Conservation (phyloP, 2,888 invertebrate genomes). For the Buathra laborator region DNA sequence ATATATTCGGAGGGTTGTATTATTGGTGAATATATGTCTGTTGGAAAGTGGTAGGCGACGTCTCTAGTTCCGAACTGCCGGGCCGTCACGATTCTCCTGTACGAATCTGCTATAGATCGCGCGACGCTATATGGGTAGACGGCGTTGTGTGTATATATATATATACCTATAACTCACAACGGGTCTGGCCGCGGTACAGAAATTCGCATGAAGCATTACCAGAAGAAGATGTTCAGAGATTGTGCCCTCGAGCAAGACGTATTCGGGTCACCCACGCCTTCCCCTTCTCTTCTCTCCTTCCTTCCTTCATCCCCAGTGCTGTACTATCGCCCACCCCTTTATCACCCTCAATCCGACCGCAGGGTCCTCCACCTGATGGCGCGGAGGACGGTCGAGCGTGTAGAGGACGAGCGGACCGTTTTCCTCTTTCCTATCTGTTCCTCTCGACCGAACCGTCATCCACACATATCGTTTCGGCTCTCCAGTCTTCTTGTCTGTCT, state of each 20-base stretch:
- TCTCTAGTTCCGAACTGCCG: constrained; percentile 9
- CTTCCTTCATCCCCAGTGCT: constrained; percentile 60
- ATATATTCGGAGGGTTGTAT: constrained; percentile 32
- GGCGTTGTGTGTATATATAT: background rate
- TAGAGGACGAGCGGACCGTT: constrained; percentile 22
- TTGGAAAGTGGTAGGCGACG: background rate
- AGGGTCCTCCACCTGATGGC: constrained; percentile 63
- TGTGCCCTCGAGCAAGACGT: constrained; percentile 82
- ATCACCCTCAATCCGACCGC: constrained; percentile 59
- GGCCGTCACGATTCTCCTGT: constrained; percentile 24
- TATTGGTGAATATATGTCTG: background rate
- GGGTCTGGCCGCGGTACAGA: constrained; percentile 73
- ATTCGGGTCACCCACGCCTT: constrained; percentile 81
- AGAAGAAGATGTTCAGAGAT: constrained; percentile 81
- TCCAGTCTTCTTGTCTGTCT: constrained; percentile 11
- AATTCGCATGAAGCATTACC: constrained; percentile 81
- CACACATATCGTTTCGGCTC: constrained; percentile 39
- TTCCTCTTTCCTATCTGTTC: constrained; percentile 12
- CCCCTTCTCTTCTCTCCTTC: constrained; percentile 54
- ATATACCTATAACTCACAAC: constrained; percentile 56
- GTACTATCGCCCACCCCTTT: constrained; percentile 59
- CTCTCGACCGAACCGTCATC: constrained; percentile 47
- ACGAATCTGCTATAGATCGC: constrained; percentile 22
- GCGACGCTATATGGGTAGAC: background rate
- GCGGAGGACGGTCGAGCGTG: constrained; percentile 26